phyloP scores from a whole-genome alignment of 2,888 invertebrate species.

The Eristalinus sepulchralis region DNA sequence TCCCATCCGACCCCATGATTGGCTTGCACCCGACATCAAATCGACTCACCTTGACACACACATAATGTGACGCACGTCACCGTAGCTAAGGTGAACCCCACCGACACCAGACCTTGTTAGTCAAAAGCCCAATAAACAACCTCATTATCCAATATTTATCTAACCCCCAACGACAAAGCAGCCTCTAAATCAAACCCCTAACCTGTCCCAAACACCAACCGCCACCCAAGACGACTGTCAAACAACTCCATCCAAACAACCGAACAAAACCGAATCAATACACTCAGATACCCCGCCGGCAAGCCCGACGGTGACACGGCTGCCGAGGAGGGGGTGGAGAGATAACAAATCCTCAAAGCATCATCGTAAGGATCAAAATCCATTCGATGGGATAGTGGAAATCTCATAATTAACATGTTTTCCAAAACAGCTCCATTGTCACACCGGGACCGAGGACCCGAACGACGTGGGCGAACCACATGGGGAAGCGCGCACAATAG shows the following conservation, averaged over 20 bases:
- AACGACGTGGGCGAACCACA: slow-evolving; percentile 22
- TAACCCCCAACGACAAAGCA: neutral
- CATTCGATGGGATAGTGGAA: slow-evolving; percentile 39
- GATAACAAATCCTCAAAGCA: slow-evolving; percentile 41
- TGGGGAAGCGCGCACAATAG: slow-evolving; percentile 8
- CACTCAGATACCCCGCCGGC: slow-evolving; percentile 15
- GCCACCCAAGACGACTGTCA: slow-evolving; percentile 55
- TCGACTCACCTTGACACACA: neutral
- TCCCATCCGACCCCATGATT: neutral
- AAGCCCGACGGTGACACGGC: slow-evolving; percentile 1
- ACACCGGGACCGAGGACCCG: neutral
- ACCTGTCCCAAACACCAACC: neutral
- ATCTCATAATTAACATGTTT: slow-evolving; percentile 68
- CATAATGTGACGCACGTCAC: neutral
- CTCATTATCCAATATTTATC: neutral
- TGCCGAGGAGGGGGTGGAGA: neutral
- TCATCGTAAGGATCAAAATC: slow-evolving; percentile 53
- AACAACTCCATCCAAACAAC: slow-evolving; percentile 21
- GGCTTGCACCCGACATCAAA: neutral
- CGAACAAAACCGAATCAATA: slow-evolving; percentile 42
- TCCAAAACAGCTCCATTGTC: slow-evolving; percentile 36
- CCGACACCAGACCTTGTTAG: neutral
- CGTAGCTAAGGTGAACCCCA: neutral
- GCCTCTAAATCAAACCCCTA: slow-evolving; percentile 33
- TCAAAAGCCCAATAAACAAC: neutral